Evolutionary conservation across 2,113 vertebrate genomes (phyloP).

Genomic region (Rousettus leschenaultii): DNA sequence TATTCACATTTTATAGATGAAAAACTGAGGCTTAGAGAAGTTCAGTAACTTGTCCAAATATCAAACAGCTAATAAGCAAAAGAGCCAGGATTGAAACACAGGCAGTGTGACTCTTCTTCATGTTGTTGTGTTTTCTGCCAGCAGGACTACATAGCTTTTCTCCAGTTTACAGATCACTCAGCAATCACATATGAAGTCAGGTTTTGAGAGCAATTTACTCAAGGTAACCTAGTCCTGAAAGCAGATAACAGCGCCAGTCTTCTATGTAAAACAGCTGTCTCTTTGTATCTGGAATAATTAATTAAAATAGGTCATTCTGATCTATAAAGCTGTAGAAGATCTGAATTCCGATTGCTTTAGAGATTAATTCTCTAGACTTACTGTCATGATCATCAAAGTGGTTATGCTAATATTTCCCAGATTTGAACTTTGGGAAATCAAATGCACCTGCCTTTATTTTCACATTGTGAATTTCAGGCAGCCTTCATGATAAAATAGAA

Average conservation of each 20-base stretch:
- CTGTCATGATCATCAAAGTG: constrained; percentile 61
- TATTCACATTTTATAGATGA: not conserved
- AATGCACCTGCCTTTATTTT: not conserved
- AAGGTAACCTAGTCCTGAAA: constrained; percentile 41
- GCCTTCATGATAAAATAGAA: constrained; percentile 59
- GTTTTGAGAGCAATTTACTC: constrained; percentile 44
- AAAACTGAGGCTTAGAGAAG: not conserved
- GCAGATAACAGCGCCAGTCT: constrained; percentile 10
- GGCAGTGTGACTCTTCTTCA: not conserved
- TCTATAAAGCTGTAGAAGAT: constrained; percentile 56
- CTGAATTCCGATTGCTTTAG: constrained; percentile 70
- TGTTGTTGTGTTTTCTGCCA: not conserved
- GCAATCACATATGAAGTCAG: not conserved
- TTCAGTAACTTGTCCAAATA: not conserved
- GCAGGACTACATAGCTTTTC: not conserved
- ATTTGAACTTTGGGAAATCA: constrained; percentile 64
- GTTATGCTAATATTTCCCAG: constrained; percentile 67
- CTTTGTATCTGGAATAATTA: constrained; percentile 66
- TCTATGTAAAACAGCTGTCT: constrained; percentile 64
- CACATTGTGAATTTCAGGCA: constrained; percentile 47
- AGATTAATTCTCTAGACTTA: constrained; percentile 56
- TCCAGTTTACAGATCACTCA: constrained; percentile 10
- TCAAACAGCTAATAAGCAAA: not conserved
- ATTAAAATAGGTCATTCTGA: constrained; percentile 68
- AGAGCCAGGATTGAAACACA: not conserved